phyloP scores from a whole-genome alignment of 2,113 vertebrate species.

The Brachypteracias leptosomus region DNA sequence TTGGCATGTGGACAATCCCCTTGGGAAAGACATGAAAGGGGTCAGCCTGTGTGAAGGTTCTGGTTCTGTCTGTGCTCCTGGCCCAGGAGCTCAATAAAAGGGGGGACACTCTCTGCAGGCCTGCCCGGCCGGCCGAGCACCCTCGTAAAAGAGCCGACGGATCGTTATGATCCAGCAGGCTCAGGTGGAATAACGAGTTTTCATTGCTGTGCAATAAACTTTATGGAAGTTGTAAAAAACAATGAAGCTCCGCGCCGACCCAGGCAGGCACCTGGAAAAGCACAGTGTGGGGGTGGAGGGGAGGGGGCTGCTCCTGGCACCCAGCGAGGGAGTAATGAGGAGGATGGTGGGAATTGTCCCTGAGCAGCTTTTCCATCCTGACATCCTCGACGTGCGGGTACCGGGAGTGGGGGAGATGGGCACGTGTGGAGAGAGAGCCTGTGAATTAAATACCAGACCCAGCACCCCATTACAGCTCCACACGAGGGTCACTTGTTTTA shows the following conservation, averaged over 20 bases:
- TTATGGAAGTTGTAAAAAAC: conserved; percentile 63
- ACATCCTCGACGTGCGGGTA: rapidly evolving
- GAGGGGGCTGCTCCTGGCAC: not conserved
- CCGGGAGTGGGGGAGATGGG: rapidly evolving
- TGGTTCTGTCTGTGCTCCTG: not conserved
- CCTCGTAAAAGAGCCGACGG: not conserved
- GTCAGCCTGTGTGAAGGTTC: too few relatives aligned
- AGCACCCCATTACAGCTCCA: not conserved
- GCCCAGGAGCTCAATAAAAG: not conserved
- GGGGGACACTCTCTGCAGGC: not conserved
- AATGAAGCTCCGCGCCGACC: not conserved
- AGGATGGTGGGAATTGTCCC: rapidly evolving
- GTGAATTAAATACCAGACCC: not conserved
- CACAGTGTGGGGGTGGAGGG: not conserved
- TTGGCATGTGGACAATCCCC: not conserved
- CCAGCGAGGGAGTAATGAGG: rapidly evolving
- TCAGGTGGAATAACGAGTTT: conserved; percentile 55
- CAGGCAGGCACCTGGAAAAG: not conserved
- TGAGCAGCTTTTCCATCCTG: not conserved
- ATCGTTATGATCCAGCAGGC: not conserved
- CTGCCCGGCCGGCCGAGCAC: not conserved
- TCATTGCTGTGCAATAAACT: conserved; percentile 60
- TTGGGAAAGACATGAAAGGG: not conserved
- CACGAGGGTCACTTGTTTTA: not conserved
- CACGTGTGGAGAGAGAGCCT: rapidly evolving